Conservation (phyloP, 2,888 invertebrate genomes). For the Hirtodrosophila duncani region DNA sequence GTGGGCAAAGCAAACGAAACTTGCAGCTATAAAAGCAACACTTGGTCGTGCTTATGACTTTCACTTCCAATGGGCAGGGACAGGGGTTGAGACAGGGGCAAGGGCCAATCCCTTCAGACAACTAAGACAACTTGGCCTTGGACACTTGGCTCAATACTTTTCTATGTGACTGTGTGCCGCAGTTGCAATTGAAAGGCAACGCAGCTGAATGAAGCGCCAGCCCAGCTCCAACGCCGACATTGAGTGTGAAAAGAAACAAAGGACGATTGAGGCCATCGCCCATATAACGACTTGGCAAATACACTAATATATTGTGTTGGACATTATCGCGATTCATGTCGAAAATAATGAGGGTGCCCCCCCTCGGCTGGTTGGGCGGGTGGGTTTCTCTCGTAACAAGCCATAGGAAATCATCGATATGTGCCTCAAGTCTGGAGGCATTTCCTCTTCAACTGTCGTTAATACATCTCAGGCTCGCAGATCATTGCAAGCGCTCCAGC, state of each 20-base stretch:
- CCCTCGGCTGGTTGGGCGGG: too few species aligned
- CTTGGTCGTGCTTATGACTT: constrained; percentile 15
- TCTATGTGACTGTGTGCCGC: constrained; percentile 4
- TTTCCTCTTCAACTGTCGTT: too few species aligned
- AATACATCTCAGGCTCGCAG: too few species aligned
- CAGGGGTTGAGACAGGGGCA: not conserved
- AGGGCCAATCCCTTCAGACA: not conserved
- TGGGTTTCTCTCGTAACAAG: too few species aligned
- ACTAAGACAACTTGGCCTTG: too few species aligned
- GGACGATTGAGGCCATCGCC: too few species aligned
- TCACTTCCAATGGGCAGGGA: not conserved
- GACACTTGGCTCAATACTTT: constrained; percentile 13
- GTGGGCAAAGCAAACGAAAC: constrained; percentile 23
- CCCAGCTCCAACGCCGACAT: not conserved
- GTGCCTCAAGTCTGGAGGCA: too few species aligned
- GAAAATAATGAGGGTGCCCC: too few species aligned
- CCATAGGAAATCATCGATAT: too few species aligned
- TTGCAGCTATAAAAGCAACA: constrained; percentile 50
- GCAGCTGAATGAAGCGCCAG: not conserved
- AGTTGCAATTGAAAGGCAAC: not conserved
- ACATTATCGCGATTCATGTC: too few species aligned
- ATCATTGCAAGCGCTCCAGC: not conserved
- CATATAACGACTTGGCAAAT: too few species aligned
- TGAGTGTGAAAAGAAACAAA: not conserved
- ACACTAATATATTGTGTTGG: too few species aligned